Percentiles rank a stretch among this genome's conserved stretches.
Evolutionary conservation across 2,113 vertebrate genomes (phyloP).

Genomic region (Octodon degus): DNA sequence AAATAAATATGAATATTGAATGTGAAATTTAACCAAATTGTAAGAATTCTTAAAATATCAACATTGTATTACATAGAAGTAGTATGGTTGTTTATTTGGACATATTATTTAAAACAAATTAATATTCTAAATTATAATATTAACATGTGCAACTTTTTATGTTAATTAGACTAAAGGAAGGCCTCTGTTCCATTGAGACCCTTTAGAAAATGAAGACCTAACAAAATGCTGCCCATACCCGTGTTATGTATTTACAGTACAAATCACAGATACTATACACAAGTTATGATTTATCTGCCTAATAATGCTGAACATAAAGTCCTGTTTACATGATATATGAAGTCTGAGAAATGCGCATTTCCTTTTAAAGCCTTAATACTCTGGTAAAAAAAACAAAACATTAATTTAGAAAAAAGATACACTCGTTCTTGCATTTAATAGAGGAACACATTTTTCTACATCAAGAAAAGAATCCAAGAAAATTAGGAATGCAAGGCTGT

Average conservation of each 20-base stretch:
- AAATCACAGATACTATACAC: neutral
- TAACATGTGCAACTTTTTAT: neutral
- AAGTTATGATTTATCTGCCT: constrained; percentile 60
- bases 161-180: neutral
- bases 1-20: neutral
- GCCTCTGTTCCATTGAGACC: neutral
- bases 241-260: neutral
- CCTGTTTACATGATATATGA: constrained; percentile 61
- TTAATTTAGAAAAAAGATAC: constrained; percentile 69
- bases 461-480: constrained; percentile 61
- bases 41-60: neutral
- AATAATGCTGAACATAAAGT: constrained; percentile 60
- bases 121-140: neutral
- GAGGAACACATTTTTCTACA: constrained; percentile 56
- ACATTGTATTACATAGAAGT: neutral
- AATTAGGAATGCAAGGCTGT: constrained; percentile 58
- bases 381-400: constrained; percentile 29
- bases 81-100: neutral
- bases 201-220: neutral
- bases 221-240: neutral
- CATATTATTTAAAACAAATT: neutral
- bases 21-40: neutral
- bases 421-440: constrained; percentile 65
- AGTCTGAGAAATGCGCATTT: constrained; percentile 56
- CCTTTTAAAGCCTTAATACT: constrained; percentile 51